Base-by-base conservation (phyloP, 2,888 invertebrate species). In the Chydorus sphaericus region DNA sequence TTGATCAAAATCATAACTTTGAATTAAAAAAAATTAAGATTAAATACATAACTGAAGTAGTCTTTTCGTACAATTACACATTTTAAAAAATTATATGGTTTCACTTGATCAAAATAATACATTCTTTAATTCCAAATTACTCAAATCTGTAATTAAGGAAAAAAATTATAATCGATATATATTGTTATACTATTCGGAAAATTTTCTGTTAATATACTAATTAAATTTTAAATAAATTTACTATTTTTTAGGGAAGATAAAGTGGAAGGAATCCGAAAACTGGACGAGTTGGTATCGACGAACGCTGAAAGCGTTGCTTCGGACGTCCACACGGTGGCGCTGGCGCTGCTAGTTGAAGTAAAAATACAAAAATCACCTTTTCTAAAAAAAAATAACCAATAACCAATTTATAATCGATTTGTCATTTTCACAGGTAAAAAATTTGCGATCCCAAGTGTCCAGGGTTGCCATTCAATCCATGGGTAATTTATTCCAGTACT, bases 371-470 rank as follows among this genome's bases (percentile, higher is more conserved):
- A 16, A 10, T 4, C 23, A 16, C 16, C 23, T 23, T 39, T 16
- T n/a, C n/a, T n/a, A n/a, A n/a, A n/a, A n/a, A n/a, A n/a, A n/a
- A n/a, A n/a, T 18, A 39, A 16, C 18, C 10, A 16, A 39, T 39
- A 39, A 18, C 16, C 18, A 18, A 20, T 39, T 39, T 20, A 39
- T n/a, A n/a, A n/a, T 44, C n/a, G 11, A 14, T 23, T 23, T 44
- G 6, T 10, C 44, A 18, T 18, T 18, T 39, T 16, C 10, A 39
- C 84, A 92, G 65, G 83, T 90, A 49, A 83, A 84, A 62, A 96
- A 92, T 69, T 75, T 97, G 59, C 77, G 97, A 26, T 96, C 96
- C 0, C 89, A 93, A 67, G 93, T 93, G 0, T 84, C 94, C 0
- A 77, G 94, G 50, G 79, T 85, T 4, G 92, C 94, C 16, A 91